These are phyloP conservation scores for Dasyurus viverrinus DNA, from an alignment of 2,113 vertebrate genomes.

Conservation along the genomic window DNA sequence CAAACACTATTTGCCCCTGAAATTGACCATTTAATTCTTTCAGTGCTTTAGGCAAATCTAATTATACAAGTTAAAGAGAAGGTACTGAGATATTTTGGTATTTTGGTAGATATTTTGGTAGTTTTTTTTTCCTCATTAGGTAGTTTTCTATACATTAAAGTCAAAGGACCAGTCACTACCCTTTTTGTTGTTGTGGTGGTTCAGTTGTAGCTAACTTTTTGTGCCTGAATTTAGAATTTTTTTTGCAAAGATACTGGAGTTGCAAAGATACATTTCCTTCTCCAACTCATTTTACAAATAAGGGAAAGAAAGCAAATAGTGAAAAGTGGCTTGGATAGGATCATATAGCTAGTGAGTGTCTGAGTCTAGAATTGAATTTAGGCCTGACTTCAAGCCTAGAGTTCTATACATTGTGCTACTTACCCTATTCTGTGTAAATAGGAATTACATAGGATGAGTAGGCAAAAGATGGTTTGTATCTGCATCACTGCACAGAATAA, in stretches of 20 bases:
- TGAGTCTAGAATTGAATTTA: not conserved
- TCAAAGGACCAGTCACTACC: not conserved
- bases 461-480: not conserved
- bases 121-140: not conserved
- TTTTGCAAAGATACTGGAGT: not conserved
- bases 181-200: not conserved
- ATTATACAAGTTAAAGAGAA: not conserved
- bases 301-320: not conserved
- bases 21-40: not conserved
- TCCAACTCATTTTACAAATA: not conserved
- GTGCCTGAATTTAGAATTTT: not conserved
- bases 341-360: not conserved
- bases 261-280: not conserved
- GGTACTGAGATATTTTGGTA: not conserved
- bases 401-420: not conserved
- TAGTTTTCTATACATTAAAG: not conserved
- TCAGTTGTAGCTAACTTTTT: not conserved
- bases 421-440: not conserved
- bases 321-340: not conserved
- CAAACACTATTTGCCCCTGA: too few species aligned
- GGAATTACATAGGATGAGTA: not conserved
- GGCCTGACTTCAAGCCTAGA: not conserved
- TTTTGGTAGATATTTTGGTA: too few species aligned
- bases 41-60: not conserved
- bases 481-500: not conserved